Percentiles rank a stretch among this genome's conserved stretches.
These are phyloP conservation scores for Lithobates sylvaticus DNA, from an alignment of 2,797 vertebrate genomes.

Conservation along the genomic window DNA sequence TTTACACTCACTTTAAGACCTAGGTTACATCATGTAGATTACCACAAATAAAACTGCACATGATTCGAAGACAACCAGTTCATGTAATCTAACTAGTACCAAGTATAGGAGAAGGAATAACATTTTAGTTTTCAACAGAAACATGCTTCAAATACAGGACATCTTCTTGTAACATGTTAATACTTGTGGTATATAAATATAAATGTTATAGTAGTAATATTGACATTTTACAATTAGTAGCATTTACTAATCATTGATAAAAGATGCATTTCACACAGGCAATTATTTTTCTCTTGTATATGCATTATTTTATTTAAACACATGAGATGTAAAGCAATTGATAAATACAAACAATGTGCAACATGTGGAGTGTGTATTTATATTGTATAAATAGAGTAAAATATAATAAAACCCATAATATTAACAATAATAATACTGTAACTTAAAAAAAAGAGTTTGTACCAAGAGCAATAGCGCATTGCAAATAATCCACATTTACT, in stretches of 20 bases:
- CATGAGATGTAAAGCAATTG: background rate
- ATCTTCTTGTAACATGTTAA: no score
- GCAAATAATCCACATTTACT: background rate
- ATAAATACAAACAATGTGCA: background rate
- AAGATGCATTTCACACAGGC: background rate
- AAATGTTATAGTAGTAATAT: no score
- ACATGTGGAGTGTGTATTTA: background rate
- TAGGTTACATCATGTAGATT: no score
- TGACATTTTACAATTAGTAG: background rate
- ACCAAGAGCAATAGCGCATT: background rate
- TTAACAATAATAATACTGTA: background rate
- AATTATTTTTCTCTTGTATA: background rate
- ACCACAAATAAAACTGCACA: no score
- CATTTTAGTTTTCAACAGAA: no score
- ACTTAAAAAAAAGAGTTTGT: background rate
- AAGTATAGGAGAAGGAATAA: no score
- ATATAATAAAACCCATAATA: constrained; percentile 11
- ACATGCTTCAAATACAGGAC: no score
- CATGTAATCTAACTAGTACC: no score
- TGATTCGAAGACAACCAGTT: no score
- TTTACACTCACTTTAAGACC: no score
- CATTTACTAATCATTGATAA: background rate
- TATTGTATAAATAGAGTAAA: constrained; percentile 19
- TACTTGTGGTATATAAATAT: no score
- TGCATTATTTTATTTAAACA: background rate